A percentile compares a stretch with the other conserved stretches of the same genome.
Evolutionary conservation across 2,113 vertebrate genomes (phyloP).

Genomic region (Scortum barcoo): DNA sequence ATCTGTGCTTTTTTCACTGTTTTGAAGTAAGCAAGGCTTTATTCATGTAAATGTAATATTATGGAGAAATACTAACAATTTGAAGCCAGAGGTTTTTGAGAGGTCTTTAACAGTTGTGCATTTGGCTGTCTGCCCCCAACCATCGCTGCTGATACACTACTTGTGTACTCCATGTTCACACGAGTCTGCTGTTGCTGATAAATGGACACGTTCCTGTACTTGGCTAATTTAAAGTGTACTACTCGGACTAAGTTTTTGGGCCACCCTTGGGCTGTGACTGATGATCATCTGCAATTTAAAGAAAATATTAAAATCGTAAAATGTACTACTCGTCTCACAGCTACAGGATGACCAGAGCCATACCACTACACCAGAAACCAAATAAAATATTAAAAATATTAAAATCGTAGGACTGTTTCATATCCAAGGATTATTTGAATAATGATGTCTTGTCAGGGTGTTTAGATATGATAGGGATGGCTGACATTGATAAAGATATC

Average conservation of each 20-base stretch:
- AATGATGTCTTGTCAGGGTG: neutral
- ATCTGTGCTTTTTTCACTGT: neutral
- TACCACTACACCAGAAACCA: neutral
- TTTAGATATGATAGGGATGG: neutral
- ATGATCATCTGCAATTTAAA: neutral
- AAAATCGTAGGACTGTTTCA: too few species aligned
- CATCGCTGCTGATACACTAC: neutral
- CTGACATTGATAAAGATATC: neutral
- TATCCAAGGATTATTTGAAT: neutral
- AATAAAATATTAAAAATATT: slow-evolving; percentile 6
- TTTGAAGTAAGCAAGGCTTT: neutral
- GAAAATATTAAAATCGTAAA: too few species aligned
- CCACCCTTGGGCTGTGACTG: neutral
- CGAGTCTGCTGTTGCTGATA: neutral
- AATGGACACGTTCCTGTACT: neutral
- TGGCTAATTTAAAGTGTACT: neutral
- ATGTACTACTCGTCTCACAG: neutral
- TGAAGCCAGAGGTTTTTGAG: neutral
- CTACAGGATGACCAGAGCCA: neutral
- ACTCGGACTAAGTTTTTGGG: neutral
- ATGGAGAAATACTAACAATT: neutral
- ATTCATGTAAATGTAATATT: neutral
- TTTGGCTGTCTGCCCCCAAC: too few species aligned
- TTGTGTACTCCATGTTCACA: neutral
- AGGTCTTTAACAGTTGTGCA: neutral